A percentile compares a stretch with the other conserved stretches of the same genome.
Conservation (phyloP, 1,140 invertebrate species). For the Venturia canescens region DNA sequence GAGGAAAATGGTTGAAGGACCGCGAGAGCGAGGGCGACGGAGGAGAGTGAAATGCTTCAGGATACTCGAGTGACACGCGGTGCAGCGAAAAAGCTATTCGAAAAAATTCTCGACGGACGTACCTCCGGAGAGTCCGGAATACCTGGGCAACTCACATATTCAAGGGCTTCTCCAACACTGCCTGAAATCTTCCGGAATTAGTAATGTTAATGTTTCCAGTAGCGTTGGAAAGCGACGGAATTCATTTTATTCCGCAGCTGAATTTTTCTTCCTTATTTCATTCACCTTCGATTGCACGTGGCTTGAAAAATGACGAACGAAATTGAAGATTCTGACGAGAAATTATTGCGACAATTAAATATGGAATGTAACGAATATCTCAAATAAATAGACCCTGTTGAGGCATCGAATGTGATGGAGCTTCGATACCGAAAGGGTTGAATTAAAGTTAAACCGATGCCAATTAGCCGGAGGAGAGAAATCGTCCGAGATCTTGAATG, state of each 20-base stretch:
- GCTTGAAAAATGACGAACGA: too few relatives aligned
- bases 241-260: too few relatives aligned
- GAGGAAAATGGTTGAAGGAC: conserved; percentile 34
- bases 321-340: too few relatives aligned
- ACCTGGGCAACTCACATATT: too few relatives aligned
- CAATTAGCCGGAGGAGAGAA: neutral
- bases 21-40: conserved; percentile 28
- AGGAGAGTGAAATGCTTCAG: neutral
- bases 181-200: too few relatives aligned
- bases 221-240: neutral
- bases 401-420: neutral
- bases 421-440: neutral
- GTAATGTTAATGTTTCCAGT: too few relatives aligned
- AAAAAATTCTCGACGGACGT: neutral
- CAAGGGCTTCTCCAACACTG: too few relatives aligned
- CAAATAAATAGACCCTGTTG: too few relatives aligned
- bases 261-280: too few relatives aligned
- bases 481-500: conserved; percentile 10
- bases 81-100: conserved; percentile 14
- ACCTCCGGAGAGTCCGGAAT: neutral
- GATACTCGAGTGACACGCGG: neutral
- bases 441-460: neutral
- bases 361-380: too few relatives aligned
- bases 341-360: too few relatives aligned
- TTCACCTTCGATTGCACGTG: too few relatives aligned